phyloP scores from a whole-genome alignment of 2,888 invertebrate genomes.

The Drosophila picticornis region DNA sequence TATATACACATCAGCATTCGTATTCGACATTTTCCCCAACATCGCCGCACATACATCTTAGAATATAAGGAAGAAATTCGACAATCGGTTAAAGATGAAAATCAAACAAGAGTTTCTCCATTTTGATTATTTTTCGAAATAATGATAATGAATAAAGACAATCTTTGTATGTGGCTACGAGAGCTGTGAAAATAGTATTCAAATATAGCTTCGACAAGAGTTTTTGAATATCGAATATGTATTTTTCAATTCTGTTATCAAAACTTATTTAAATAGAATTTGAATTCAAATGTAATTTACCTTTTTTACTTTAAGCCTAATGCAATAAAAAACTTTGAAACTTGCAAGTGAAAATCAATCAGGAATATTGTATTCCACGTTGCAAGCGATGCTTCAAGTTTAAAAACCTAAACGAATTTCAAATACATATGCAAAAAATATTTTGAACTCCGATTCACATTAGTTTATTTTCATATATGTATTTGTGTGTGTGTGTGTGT shows the following conservation, averaged over 20 bases:
- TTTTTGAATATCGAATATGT: background rate
- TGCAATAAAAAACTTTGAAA: background rate
- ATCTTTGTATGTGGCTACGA: background rate
- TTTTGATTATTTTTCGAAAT: background rate
- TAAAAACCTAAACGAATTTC: background rate
- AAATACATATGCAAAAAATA: background rate
- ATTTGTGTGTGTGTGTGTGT: background rate
- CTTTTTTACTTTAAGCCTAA: background rate
- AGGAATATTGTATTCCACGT: background rate
- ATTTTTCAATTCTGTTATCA: background rate
- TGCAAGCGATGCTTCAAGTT: background rate
- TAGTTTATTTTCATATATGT: conserved; percentile 35
- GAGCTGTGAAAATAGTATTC: background rate
- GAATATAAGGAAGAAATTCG: background rate
- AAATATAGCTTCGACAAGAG: background rate
- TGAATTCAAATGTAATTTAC: background rate
- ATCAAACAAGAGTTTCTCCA: background rate
- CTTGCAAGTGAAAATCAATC: background rate
- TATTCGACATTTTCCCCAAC: background rate
- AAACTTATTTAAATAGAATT: background rate
- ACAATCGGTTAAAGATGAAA: background rate
- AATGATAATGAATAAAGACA: background rate
- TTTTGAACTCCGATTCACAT: conserved; percentile 27
- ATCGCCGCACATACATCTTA: background rate
- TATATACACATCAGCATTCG: background rate